Base-by-base conservation (phyloP, 1,140 invertebrate genomes). In the Ridgeia piscesae region DNA sequence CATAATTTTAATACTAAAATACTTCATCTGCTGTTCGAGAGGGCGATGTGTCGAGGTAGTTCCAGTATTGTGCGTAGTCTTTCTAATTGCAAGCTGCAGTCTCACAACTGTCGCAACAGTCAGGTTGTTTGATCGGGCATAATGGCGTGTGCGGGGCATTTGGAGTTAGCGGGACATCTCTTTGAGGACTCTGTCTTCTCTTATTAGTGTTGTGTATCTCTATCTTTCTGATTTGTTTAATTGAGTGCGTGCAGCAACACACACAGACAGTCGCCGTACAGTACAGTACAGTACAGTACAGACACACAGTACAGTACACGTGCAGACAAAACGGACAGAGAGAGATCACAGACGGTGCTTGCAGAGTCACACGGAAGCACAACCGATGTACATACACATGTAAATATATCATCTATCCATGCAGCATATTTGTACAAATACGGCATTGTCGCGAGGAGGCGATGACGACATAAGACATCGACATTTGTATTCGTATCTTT, bases 131-230 rank as follows among this genome's bases (percentile, higher is more conserved):
- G 27, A 77, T 31, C 27, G 58, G 58, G 17, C 58, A 21, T 77
- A 77, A 77, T 77, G 27, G 2, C 58, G 58, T 21, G 58, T 77
- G 58, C 58, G 27, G 42, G 42, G 42, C 58, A 4, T 77, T 27
- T 17, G 58, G 58, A 17, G 27, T 77, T 77, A 77, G 58, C 27
- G 58, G 17, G 27, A 77, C 58, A 77, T 77, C 58, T 8, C 58
- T n/a, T n/a, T 77, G 58, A 27, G 17, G 58, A 77, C 58, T 77
- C 58, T 21, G 58, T 77, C 58, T 77, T 77, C 58, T 77, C 58
- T 77, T 77, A 77, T 77, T 77, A 77, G 58, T 77, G 58, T 77
- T 77, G 58, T 77, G 58, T 77, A 77, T 77, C 58, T 77, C 58
- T 77, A 77, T 77, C 58, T 77, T 77, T 77, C 58, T 77, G 58